Conservation (phyloP, 2,113 vertebrate species). For the Mus pahari region DNA sequence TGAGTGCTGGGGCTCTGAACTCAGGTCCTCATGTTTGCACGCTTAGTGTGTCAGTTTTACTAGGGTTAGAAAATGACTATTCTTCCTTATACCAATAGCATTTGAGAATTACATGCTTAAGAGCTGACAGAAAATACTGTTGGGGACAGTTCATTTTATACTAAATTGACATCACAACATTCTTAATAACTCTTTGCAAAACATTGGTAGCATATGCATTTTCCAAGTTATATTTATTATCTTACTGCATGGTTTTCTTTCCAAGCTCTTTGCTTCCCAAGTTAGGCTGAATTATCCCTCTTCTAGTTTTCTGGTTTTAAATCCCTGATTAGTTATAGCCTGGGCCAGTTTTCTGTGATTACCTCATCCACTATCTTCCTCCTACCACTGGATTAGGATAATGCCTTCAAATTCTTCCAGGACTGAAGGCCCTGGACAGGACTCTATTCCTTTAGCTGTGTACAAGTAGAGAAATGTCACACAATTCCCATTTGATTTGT, state of each 20-base stretch:
- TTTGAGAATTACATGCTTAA: neutral
- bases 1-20: neutral
- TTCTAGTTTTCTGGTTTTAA: neutral
- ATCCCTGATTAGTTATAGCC: neutral
- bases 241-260: neutral
- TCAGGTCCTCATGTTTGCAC: neutral
- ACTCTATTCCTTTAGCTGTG: neutral
- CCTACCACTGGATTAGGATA: neutral
- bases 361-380: neutral
- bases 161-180: neutral
- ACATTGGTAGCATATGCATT: neutral
- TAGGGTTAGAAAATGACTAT: conserved; percentile 35
- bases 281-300: neutral
- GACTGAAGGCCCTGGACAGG: neutral
- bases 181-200: neutral
- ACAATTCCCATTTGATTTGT: neutral
- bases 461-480: neutral
- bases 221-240: conserved; percentile 1
- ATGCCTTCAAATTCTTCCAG: neutral
- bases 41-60: neutral
- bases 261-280: neutral
- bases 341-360: neutral
- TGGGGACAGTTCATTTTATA: neutral
- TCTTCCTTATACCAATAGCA: neutral
- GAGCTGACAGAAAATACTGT: neutral